Conservation (phyloP, 2,797 vertebrate species). For the Pipistrellus nathusii region DNA sequence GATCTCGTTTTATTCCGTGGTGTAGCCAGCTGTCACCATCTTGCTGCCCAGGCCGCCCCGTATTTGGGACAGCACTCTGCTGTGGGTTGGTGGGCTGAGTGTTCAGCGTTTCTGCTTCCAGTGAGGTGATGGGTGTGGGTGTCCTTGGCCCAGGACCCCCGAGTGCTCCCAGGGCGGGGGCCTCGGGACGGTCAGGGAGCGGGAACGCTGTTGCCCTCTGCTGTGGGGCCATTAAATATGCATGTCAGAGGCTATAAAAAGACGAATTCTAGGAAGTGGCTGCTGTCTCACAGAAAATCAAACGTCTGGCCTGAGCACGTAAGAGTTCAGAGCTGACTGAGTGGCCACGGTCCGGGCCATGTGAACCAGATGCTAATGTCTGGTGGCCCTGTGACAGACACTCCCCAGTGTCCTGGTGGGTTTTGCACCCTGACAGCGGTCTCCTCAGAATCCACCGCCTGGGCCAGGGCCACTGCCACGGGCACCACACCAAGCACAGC, state of each 20-base stretch:
- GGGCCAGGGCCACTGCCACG: background rate
- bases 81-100: background rate
- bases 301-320: background rate
- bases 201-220: background rate
- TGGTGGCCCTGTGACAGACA: background rate
- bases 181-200: background rate
- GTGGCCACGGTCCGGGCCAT: background rate
- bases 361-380: background rate
- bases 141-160: background rate
- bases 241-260: background rate
- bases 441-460: background rate
- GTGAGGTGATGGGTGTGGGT: background rate
- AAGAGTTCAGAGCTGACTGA: background rate
- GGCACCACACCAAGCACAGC: background rate
- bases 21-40: background rate
- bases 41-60: background rate
- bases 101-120: background rate
- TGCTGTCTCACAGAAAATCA: background rate
- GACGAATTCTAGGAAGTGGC: background rate
- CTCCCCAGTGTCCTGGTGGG: background rate
- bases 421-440: background rate
- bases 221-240: background rate
- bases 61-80: background rate
- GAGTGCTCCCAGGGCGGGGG: background rate
- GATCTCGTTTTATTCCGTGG: background rate